Evolutionary conservation across 2,113 vertebrate genomes (phyloP), one percentile per base, ranked within the genome.

Genomic region (Pholis gunnellus): DNA sequence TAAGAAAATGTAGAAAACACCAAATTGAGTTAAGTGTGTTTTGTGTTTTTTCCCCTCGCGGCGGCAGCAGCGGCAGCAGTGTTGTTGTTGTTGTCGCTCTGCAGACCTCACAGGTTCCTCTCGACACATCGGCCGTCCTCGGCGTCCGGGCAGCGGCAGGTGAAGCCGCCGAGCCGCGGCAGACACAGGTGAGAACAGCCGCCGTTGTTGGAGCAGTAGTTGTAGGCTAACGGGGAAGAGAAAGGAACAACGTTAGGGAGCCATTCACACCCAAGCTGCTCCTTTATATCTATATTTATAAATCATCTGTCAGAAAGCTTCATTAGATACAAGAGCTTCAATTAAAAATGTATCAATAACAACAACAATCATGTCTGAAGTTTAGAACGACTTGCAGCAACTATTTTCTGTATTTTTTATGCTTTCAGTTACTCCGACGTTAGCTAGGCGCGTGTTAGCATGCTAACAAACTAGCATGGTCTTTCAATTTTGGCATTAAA

Each of bases 111-210:
- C 42, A 61, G 83, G 66, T 59, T 74, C 75, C 67, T 93, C 77
- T 98, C 98, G 38, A 93, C 94, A 59, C 97, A 99, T 54, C 92
- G 93, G 11, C 95, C 94, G 27, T 91, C 95, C n/a, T 87, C 52
- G 1, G 81, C 92, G 73, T 97, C 96, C 1, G 97, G 97, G 74
- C 98, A 99, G 60, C 96, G 96, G 86, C 98, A 99, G 79, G 96
- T 95, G 77, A 96, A 96, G 50, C 98, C 96, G 29, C 94, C 95
- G 0, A 96, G 97, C 2, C 95, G 96, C 1, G 97, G 97, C 91
- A 99, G 86, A 87, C 98, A 99, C 82, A 99, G 95, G 84, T 98
- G 97, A 34, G 97, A 97, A 9, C 97, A 99, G 29, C 97, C 97
- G 0, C 96, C 97, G 1, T 99, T 99, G 81, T 97, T 95, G 0